These are phyloP conservation scores for Mormyrus iriodes DNA, from an alignment of 2,113 vertebrate species.

Conservation along the genomic window DNA sequence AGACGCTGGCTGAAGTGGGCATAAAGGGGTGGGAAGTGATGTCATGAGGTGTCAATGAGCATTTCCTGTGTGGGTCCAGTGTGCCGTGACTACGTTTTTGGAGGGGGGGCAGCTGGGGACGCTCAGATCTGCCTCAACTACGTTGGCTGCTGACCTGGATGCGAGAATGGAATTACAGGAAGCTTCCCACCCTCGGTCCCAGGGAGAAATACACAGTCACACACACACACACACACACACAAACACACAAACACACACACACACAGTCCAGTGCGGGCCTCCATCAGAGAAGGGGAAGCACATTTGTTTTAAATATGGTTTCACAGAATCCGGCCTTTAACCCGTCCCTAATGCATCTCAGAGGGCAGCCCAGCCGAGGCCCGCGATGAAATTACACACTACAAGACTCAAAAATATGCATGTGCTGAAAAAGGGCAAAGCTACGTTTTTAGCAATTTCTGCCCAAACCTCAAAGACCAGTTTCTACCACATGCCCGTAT, in stretches of 20 bases:
- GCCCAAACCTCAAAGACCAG: neutral
- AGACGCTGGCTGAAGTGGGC: neutral
- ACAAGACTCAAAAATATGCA: slow-evolving; percentile 7
- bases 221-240: neutral
- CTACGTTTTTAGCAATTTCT: neutral
- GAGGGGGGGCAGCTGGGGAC: slow-evolving; percentile 9
- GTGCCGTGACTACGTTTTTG: neutral
- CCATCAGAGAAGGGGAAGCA: slow-evolving; percentile 25
- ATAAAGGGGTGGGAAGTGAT: slow-evolving; percentile 39
- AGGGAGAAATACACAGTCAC: slow-evolving; percentile 15
- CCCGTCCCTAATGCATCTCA: slow-evolving; percentile 27
- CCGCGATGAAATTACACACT: slow-evolving; percentile 29
- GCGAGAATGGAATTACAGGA: slow-evolving; percentile 55
- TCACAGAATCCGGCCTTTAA: slow-evolving; percentile 29
- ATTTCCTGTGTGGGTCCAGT: slow-evolving; percentile 39
- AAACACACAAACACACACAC: slow-evolving; percentile 23
- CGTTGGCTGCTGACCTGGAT: slow-evolving; percentile 30
- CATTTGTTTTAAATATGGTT: slow-evolving; percentile 41
- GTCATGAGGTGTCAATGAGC: slow-evolving; percentile 21
- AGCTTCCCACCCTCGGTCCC: slow-evolving; percentile 49
- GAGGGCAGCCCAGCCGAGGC: slow-evolving; percentile 25
- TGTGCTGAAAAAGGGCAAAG: neutral
- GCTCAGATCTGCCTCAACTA: slow-evolving; percentile 27
- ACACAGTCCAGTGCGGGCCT: slow-evolving; percentile 29
- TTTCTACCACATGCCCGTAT: neutral